These are phyloP conservation scores for Mus spicilegus DNA, from an alignment of 2,113 vertebrate genomes.

Conservation along the genomic window DNA sequence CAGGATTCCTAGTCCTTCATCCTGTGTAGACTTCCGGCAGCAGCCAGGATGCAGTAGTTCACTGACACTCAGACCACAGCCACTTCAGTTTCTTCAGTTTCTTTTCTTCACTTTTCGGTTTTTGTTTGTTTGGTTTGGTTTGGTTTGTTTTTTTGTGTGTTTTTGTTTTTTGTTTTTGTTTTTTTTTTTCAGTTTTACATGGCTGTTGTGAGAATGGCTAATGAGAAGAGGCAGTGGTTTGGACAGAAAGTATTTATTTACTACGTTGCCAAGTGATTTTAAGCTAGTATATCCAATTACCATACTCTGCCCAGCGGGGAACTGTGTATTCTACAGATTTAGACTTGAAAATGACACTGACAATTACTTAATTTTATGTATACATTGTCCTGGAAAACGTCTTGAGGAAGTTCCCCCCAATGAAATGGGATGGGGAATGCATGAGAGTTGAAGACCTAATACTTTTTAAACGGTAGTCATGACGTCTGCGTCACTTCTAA, in stretches of 20 bases:
- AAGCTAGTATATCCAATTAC: background rate
- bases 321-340: background rate
- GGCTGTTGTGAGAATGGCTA: background rate
- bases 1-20: background rate
- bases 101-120: too few relatives aligned
- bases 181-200: background rate
- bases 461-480: constrained; percentile 17
- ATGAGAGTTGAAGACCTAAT: background rate
- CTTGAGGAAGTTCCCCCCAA: background rate
- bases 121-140: too few relatives aligned
- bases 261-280: background rate
- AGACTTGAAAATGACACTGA: background rate
- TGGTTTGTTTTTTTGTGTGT: too few relatives aligned
- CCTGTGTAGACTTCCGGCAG: background rate
- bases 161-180: too few relatives aligned
- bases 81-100: background rate
- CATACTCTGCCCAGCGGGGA: constrained; percentile 1
- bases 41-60: background rate
- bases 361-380: background rate
- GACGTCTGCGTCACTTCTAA: background rate
- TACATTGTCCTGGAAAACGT: constrained; percentile 2
- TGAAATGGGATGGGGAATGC: background rate
- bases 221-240: fast-evolving
- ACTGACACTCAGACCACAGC: background rate
- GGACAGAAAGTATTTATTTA: background rate